Percentiles rank a stretch among this genome's conserved stretches.
Conservation (phyloP, 2,113 vertebrate genomes). For the Gorsachius goisagi region DNA sequence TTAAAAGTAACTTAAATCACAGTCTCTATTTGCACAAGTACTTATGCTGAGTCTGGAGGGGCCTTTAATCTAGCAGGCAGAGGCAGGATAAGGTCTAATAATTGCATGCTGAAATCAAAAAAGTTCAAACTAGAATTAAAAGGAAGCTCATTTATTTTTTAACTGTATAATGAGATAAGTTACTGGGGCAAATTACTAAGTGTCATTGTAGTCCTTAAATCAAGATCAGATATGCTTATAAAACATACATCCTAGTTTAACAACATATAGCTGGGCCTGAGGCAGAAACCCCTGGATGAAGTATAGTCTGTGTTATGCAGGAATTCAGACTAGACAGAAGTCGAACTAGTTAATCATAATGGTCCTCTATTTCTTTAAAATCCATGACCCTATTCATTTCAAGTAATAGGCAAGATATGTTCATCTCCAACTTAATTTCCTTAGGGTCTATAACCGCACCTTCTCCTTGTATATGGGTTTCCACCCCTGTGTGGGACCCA, state of each 20-base stretch:
- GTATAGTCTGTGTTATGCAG: background rate
- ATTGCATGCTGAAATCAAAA: conserved; percentile 25
- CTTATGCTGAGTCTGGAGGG: conserved; percentile 7
- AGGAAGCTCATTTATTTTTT: conserved; percentile 13
- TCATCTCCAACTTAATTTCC: background rate
- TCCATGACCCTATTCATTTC: background rate
- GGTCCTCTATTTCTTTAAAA: background rate
- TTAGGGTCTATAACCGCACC: background rate
- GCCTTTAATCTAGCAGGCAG: conserved; percentile 26
- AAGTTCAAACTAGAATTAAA: conserved; percentile 23
- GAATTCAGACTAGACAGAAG: background rate
- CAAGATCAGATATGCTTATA: conserved; percentile 21
- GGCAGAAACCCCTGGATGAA: background rate
- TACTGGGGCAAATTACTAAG: conserved; percentile 11
- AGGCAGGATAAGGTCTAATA: conserved; percentile 7
- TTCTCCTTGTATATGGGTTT: background rate
- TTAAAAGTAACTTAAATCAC: conserved; percentile 10
- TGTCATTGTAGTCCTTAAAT: conserved; percentile 44
- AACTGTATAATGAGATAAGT: background rate
- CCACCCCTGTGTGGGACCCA: background rate
- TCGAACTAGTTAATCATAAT: background rate
- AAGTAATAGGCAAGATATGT: background rate
- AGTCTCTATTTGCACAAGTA: conserved; percentile 13
- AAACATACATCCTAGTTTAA: conserved; percentile 20
- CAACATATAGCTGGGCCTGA: background rate